These are phyloP conservation scores for Synaphobranchus kaupii DNA, from an alignment of 2,797 vertebrate genomes.

Conservation along the genomic window DNA sequence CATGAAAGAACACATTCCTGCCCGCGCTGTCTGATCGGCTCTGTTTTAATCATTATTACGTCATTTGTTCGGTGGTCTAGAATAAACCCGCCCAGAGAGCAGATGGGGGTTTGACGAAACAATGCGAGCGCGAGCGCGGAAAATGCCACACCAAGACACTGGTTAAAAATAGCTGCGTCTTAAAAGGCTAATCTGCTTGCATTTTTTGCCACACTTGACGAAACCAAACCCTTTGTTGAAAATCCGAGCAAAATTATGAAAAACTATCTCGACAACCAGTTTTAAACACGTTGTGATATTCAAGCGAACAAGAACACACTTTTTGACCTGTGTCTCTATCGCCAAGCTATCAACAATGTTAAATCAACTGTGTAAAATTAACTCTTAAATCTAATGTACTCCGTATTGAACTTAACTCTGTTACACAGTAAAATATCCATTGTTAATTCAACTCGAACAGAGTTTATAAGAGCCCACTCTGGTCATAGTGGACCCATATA, in stretches of 20 bases:
- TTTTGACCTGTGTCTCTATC: neutral
- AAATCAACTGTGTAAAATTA: no score
- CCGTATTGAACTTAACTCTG: no score
- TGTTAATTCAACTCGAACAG: no score
- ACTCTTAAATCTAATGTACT: no score
- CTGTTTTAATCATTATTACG: constrained; percentile 1
- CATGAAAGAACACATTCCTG: neutral
- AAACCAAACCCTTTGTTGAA: neutral
- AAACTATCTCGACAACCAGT: neutral
- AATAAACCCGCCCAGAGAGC: neutral
- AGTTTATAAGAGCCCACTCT: no score
- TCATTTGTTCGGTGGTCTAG: neutral
- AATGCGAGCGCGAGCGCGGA: neutral
- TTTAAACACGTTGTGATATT: neutral
- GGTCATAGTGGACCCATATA: no score
- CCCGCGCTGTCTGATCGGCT: neutral
- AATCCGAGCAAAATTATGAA: neutral
- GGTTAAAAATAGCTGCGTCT: constrained; percentile 41
- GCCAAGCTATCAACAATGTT: neutral
- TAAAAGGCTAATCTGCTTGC: constrained; percentile 23
- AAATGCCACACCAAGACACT: constrained; percentile 33
- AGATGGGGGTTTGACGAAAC: constrained; percentile 6
- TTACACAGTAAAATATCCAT: no score
- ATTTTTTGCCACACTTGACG: neutral
- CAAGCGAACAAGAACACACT: neutral